Evolutionary conservation across 2,797 vertebrate species (phyloP), one percentile per base, ranked within the genome.

Genomic region (Meriones psammophilus): DNA sequence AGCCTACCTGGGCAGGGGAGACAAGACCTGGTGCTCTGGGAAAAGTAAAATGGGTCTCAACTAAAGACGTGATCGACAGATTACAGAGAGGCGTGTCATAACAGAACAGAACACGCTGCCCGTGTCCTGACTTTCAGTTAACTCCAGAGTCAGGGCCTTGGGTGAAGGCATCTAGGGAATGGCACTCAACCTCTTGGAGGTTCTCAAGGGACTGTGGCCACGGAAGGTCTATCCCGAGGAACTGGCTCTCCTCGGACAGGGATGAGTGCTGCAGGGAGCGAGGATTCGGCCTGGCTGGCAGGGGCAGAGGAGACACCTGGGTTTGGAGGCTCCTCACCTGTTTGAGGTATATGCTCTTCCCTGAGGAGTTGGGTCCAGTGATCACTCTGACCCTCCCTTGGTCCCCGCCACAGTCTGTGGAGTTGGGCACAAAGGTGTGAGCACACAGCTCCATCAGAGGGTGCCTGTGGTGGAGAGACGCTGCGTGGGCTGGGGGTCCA

Each of bases 261-360:
- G 10, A 94, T 42, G 22, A 1, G n/a, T n/a, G 60, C 30, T 68
- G 30, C 68, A 62, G 87, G 76, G 28, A 58, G 20, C 26, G 56
- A 10, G 74, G 56, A 62, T 30, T 68, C 22, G 18, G 26, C 76
- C 17, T 54, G 66, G 64, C 20, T 50, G 60, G 39, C 54, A 58
- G 69, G 15, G 56, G 28, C 4, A 9, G 30, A 50, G 80, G 50
- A 33, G 89, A 76, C 14, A 33, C 64, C 30, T 13, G 18, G 50
- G 42, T 1, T 36, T 26, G 2, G 12, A 66, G 76, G 74, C 28
- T 64, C 39, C 92, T 91, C 89, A 98, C 99, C 98, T 99, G 99
- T 98, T 99, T 99, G 92, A 99, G 99, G 98, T 99, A 99, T 96
- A 99, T 98, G 58, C 99, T 99, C 97, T 99, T 99, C 92, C 99